Evolutionary conservation across 2,797 vertebrate species (phyloP), one percentile per base, ranked within the genome.

Genomic region (Sebastes nivosus): DNA sequence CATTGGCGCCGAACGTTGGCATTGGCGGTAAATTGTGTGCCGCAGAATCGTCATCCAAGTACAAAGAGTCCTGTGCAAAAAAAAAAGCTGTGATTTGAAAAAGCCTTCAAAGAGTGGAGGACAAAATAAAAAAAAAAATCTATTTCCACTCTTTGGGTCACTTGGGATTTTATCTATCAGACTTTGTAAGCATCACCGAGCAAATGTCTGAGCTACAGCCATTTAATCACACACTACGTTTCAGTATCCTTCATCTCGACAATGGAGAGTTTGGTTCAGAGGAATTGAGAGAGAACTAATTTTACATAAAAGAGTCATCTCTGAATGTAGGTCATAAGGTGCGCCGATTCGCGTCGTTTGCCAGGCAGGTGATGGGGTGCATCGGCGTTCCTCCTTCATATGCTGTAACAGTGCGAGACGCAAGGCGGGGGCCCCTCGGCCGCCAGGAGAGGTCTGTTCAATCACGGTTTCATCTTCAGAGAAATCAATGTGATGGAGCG

Each of bases 401-500:
- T 79, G 79, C 84, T 65, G 67, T 57, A 79, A 75, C 59, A 20
- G 85, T 67, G 71, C 68, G 22, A 81, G 84, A 82, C 29, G 75
- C 60, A 73, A 73, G 3, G 59, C 20, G 42, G 54, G 75, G 76
- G 73, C 59, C 60, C 75, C 73, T 67, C 74, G 59, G 72, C 83
- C 65, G 83, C 81, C 85, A 63, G 75, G 75, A 92, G 85, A 88
- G 88, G 87, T 85, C 87, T 84, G 88, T 92, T 94, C 88, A 89
- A 94, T 94, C 91, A 90, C 85, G 87, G 87, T 93, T 93, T 90
- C 91, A 88, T 93, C 92, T 94, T 92, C 89, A 89, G 85, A 92
- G 91, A 93, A 95, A 95, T 95, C 94, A 91, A 91, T 93, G 83
- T 89, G 89, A 92, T 92, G 87, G 87, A 92, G 87, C 80, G 80